phyloP scores from a whole-genome alignment of 2,888 invertebrate genomes.

The Brachypalpus laphriformis region DNA sequence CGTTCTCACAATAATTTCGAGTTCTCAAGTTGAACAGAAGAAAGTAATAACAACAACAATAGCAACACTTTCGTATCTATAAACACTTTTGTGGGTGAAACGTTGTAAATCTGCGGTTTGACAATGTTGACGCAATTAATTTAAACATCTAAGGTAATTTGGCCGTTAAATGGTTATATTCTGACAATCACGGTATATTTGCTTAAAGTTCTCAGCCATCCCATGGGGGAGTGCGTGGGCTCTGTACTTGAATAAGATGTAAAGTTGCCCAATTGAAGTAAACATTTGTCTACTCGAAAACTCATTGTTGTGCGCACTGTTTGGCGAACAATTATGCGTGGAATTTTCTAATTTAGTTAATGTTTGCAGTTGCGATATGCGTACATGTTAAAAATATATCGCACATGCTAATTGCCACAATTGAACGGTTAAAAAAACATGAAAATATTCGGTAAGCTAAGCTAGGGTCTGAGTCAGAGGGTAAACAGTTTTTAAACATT shows the following conservation, averaged over 20 bases:
- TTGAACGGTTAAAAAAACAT: slow-evolving; percentile 54
- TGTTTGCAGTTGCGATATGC: slow-evolving; percentile 52
- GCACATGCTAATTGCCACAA: slow-evolving; percentile 69
- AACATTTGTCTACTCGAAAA: slow-evolving; percentile 11
- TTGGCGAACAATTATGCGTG: slow-evolving; percentile 46
- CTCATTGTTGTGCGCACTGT: slow-evolving; percentile 37
- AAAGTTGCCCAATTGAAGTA: slow-evolving; percentile 3
- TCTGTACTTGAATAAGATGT: background rate
- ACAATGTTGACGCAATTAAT: slow-evolving; percentile 65
- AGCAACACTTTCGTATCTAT: slow-evolving; percentile 4
- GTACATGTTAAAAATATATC: slow-evolving; percentile 60
- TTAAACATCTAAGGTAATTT: slow-evolving; percentile 58
- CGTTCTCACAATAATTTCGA: slow-evolving; percentile 40
- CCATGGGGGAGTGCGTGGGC: background rate
- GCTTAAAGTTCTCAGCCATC: background rate
- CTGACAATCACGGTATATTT: slow-evolving; percentile 1
- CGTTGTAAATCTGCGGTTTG: slow-evolving; percentile 46
- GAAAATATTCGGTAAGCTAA: slow-evolving; percentile 19
- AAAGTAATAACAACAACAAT: slow-evolving; percentile 33
- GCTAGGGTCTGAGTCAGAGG: slow-evolving; percentile 34
- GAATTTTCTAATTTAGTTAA: slow-evolving; percentile 49
- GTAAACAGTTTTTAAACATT: slow-evolving; percentile 18
- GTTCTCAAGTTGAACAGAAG: slow-evolving; percentile 33
- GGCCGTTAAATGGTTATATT: slow-evolving; percentile 57
- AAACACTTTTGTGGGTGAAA: slow-evolving; percentile 22